Conservation (phyloP, 2,797 vertebrate species). For the Bryconaethiops microstoma region DNA sequence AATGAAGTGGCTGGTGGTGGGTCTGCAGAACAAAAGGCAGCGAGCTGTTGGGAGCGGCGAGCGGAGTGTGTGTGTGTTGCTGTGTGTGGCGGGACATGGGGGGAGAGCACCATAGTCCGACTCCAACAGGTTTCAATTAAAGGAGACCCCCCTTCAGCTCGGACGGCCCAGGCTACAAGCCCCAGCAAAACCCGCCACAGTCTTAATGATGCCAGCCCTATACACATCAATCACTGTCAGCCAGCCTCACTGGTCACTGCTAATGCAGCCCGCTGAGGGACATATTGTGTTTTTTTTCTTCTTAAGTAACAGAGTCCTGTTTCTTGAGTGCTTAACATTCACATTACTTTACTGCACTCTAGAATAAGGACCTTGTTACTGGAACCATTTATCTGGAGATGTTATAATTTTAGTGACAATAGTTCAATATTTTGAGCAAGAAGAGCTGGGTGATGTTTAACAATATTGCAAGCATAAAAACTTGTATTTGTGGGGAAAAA, state of each 20-base stretch:
- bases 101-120: conserved; percentile 66
- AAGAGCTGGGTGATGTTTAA: neutral
- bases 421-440: neutral
- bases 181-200: conserved; percentile 65
- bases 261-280: conserved; percentile 27
- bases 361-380: neutral
- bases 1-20: conserved; percentile 68
- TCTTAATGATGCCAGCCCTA: conserved; percentile 74
- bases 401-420: too few species aligned
- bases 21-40: conserved; percentile 76
- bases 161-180: conserved; percentile 64
- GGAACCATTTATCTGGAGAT: neutral
- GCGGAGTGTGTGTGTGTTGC: conserved; percentile 60
- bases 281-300: conserved; percentile 35
- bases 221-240: conserved; percentile 83
- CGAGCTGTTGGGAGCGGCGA: conserved; percentile 67
- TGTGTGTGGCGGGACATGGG: conserved; percentile 57
- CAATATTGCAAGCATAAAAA: too few species aligned
- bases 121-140: conserved; percentile 81
- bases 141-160: conserved; percentile 73
- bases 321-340: conserved; percentile 1
- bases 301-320: too few species aligned
- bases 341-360: neutral
- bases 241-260: conserved; percentile 54
- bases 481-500: too few species aligned